A percentile compares a stretch with the other conserved stretches of the same genome.
Evolutionary conservation across 1,140 invertebrate species (phyloP).

Genomic region (Eciton burchellii): DNA sequence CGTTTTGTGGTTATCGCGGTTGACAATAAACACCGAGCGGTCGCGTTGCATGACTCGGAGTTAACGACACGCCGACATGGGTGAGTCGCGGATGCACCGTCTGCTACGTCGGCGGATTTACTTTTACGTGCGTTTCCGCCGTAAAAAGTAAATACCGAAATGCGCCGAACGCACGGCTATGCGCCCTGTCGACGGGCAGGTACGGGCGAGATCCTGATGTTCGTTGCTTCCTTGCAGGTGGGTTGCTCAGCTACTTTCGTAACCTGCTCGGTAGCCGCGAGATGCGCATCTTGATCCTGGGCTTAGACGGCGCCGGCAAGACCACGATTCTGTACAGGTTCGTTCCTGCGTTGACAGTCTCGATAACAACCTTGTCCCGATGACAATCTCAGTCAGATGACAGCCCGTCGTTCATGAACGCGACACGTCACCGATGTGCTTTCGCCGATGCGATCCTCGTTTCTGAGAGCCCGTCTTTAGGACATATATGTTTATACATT

Average conservation of each 20-base stretch:
- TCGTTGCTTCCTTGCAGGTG: slow-evolving; percentile 89
- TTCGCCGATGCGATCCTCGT: background rate
- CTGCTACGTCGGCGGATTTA: background rate
- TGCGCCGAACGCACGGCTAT: slow-evolving; percentile 16
- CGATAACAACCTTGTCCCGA: slow-evolving; percentile 52
- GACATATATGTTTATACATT: background rate
- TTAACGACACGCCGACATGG: slow-evolving; percentile 75
- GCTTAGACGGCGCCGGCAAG: slow-evolving; percentile 99
- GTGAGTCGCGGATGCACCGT: slow-evolving; percentile 72
- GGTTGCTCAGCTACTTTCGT: slow-evolving; percentile 97
- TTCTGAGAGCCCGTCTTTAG: too few relatives aligned
- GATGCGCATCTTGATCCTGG: slow-evolving; percentile 99
- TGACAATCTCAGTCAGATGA: slow-evolving; percentile 32
- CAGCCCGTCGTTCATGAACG: slow-evolving; percentile 41
- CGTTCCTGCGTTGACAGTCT: slow-evolving; percentile 61
- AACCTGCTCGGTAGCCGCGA: slow-evolving; percentile 96
- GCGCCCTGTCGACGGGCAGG: background rate
- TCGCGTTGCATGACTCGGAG: slow-evolving; percentile 75
- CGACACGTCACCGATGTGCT: too few relatives aligned
- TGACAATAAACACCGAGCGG: slow-evolving; percentile 71
- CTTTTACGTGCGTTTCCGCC: background rate
- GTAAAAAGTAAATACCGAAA: slow-evolving; percentile 24
- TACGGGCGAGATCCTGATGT: slow-evolving; percentile 4
- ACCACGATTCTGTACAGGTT: slow-evolving; percentile 98
- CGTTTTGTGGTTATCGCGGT: slow-evolving; percentile 66